Base-by-base conservation (phyloP, 2,797 vertebrate species). In the Helarctos malayanus region DNA sequence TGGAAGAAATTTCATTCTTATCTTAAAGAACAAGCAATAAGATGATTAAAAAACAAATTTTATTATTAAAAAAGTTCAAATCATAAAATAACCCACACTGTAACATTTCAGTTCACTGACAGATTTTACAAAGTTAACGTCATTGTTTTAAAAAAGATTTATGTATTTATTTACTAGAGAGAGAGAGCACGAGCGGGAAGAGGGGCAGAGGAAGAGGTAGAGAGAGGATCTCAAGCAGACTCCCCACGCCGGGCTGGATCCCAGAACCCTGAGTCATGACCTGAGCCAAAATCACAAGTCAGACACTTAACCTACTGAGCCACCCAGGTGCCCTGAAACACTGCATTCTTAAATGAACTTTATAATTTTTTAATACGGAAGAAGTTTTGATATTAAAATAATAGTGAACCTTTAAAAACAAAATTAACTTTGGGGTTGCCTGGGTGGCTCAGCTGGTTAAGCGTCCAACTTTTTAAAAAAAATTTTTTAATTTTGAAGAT, bases 111-210 rank as follows among this genome's bases (percentile, higher is more conserved):
- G 82, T 80, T 93, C 23, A 71, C 7, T 41, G 73, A 89, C 1
- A 94, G 41, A 82, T 82, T 83, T 93, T 83, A 89, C 27, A 89
- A 88, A 88, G 68, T 69, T 81, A 91, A 95, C 88, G 93, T 94
- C 4, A 84, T 85, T 95, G 78, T 52, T 18, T 16, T 18, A n/a
- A 41, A 41, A 65, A n/a, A n/a, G 63, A 65, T 68, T 19, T 35
- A 35, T 63, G 7, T 63, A 63, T 68, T 68, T 68, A 68, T 68
- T 7, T 41, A 41, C 41, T 41, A 41, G 41, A 16, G 29, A 68
- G 18, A 68, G 32, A 35, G 8, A 68, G 65, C n/a, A 35, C 19
- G 65, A 68, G 18, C 0, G 2, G 16, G 8, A 68, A 16, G 65
- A 35, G n/a, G 16, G n/a, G n/a, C 65, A 68, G 16, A 35, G n/a